phyloP scores from a whole-genome alignment of 2,113 vertebrate genomes.

The Neodontobutis hainanensis region DNA sequence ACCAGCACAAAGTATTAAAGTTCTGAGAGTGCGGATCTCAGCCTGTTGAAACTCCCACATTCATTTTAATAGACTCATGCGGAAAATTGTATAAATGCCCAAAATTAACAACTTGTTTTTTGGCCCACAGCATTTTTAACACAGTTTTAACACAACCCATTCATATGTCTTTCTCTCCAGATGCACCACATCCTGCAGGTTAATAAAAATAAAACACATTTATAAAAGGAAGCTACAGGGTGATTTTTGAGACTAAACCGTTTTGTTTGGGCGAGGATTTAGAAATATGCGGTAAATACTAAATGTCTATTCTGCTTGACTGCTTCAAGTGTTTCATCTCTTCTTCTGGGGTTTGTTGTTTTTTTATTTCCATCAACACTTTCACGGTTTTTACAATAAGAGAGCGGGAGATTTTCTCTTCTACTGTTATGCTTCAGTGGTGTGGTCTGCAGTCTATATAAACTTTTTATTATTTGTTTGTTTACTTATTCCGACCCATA shows the following conservation, averaged over 20 bases:
- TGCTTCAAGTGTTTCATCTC: neutral
- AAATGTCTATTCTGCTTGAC: neutral
- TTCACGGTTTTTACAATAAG: constrained; percentile 32
- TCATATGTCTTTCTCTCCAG: neutral
- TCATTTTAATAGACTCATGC: constrained; percentile 13
- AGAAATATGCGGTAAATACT: neutral
- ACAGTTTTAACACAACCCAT: neutral
- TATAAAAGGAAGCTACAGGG: neutral
- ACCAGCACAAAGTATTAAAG: neutral
- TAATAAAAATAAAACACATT: constrained; percentile 4
- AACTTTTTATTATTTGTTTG: constrained; percentile 22
- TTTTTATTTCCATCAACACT: neutral
- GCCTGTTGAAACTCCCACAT: neutral
- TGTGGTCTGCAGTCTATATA: constrained; percentile 12
- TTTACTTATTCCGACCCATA: constrained; percentile 3
- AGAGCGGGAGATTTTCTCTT: constrained; percentile 4
- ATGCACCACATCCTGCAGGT: constrained; percentile 7
- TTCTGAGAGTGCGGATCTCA: neutral
- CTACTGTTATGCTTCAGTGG: constrained; percentile 23
- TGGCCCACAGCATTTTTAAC: constrained; percentile 2
- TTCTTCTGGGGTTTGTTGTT: constrained; percentile 13
- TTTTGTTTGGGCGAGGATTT: neutral
- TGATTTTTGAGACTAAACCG: neutral
- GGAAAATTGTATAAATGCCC: constrained; percentile 19
- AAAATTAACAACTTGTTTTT: constrained; percentile 19